These are phyloP conservation scores for Uria aalge DNA, from an alignment of 2,113 vertebrate species.

Conservation along the genomic window DNA sequence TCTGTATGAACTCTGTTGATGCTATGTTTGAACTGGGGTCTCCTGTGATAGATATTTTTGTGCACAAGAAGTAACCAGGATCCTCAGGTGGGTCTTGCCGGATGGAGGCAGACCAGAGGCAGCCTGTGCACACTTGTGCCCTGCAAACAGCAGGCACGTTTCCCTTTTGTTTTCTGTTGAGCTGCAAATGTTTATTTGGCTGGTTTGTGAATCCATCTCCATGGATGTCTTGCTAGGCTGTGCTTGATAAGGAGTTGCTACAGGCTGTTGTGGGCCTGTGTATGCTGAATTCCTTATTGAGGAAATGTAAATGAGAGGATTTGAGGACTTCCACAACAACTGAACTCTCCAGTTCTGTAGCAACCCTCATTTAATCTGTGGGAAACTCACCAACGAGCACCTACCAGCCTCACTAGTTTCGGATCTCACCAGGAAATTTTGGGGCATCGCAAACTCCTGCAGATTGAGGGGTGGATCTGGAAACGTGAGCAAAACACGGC, in stretches of 20 bases:
- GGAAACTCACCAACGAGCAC: conserved; percentile 26
- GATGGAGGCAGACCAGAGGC: neutral
- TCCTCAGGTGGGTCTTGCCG: neutral
- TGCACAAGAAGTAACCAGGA: neutral
- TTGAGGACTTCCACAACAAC: conserved; percentile 35
- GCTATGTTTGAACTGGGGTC: neutral
- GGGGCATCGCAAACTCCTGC: neutral
- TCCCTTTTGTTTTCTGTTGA: conserved; percentile 26
- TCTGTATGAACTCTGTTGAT: neutral
- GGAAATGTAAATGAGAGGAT: conserved; percentile 39
- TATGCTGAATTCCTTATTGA: conserved; percentile 25
- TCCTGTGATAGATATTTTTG: neutral
- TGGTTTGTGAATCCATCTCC: conserved; percentile 1
- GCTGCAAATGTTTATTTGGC: neutral
- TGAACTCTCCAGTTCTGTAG: conserved; percentile 3
- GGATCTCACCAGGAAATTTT: neutral
- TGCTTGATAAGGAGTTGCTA: neutral
- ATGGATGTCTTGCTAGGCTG: neutral
- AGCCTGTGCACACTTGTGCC: neutral
- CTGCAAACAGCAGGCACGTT: neutral
- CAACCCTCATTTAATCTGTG: neutral
- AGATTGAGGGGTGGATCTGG: neutral
- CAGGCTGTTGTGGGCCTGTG: conserved; percentile 11
- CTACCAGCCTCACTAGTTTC: neutral
- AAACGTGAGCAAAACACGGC: neutral